Evolutionary conservation across 2,113 vertebrate genomes (phyloP).

Genomic region (Dasyurus viverrinus): DNA sequence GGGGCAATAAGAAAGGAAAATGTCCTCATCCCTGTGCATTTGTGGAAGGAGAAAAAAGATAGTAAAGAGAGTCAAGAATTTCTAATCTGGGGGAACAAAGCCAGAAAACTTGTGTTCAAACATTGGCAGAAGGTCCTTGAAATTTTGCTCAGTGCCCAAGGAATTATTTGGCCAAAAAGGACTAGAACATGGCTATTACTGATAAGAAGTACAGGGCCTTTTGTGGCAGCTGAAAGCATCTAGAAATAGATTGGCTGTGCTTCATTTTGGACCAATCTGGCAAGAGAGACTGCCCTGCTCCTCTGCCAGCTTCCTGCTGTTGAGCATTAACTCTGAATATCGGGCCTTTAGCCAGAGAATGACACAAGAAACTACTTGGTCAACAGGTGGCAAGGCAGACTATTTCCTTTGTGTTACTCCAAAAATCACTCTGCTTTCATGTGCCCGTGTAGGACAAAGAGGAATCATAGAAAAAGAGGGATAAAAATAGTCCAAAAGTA

Average conservation of each 20-base stretch:
- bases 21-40: background rate
- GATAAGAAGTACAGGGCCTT: background rate
- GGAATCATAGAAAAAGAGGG: background rate
- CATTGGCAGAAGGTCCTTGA: background rate
- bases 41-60: background rate
- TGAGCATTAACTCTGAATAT: rapidly evolving
- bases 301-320: background rate
- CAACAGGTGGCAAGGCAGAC: background rate
- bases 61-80: background rate
- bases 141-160: background rate
- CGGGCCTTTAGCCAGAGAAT: background rate
- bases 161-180: slow-evolving; percentile 3
- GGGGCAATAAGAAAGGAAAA: background rate
- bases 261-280: background rate
- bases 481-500: background rate
- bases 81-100: background rate
- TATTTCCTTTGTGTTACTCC: background rate
- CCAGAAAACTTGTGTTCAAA: background rate
- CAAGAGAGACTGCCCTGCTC: background rate
- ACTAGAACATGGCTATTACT: background rate
- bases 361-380: background rate
- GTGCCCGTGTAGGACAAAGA: background rate
- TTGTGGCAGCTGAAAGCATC: background rate
- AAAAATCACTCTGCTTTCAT: background rate
- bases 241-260: background rate